Evolutionary conservation across 2,888 invertebrate genomes (phyloP).

Genomic region (Unio delphinus): DNA sequence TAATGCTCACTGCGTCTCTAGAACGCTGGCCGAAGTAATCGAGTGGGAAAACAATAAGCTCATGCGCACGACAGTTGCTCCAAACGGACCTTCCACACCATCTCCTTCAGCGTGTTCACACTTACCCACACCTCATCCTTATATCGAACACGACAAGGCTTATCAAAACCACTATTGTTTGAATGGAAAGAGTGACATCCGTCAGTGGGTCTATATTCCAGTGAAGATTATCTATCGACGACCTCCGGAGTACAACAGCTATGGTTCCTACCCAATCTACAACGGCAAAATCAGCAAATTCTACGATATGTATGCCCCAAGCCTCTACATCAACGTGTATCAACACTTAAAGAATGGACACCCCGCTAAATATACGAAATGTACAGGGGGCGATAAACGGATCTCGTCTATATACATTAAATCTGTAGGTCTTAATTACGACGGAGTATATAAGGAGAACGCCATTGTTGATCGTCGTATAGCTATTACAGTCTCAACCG

Average conservation of each 20-base stretch:
- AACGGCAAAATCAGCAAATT: slow-evolving; percentile 33
- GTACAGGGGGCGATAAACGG: slow-evolving; percentile 31
- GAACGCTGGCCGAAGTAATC: slow-evolving; percentile 24
- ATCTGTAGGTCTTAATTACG: slow-evolving; percentile 57
- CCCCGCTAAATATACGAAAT: slow-evolving; percentile 33
- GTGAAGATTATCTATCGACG: slow-evolving; percentile 51
- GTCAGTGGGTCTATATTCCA: slow-evolving; percentile 57
- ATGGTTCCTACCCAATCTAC: slow-evolving; percentile 47
- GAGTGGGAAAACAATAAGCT: slow-evolving; percentile 18
- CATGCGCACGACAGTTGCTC: slow-evolving; percentile 6
- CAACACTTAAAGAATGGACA: slow-evolving; percentile 26
- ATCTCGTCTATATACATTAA: slow-evolving; percentile 52
- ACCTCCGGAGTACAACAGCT: slow-evolving; percentile 49
- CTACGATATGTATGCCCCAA: slow-evolving; percentile 54
- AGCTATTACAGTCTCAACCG: slow-evolving; percentile 51
- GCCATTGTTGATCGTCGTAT: slow-evolving; percentile 58
- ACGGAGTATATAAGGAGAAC: slow-evolving; percentile 58
- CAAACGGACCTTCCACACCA: too few species aligned
- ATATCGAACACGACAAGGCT: slow-evolving; percentile 16
- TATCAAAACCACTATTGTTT: slow-evolving; percentile 58
- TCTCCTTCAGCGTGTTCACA: too few species aligned
- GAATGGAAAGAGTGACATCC: slow-evolving; percentile 50
- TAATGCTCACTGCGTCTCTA: too few species aligned
- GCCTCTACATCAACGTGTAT: slow-evolving; percentile 30
- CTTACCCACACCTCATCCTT: too few species aligned